Evolutionary conservation across 2,888 invertebrate species (phyloP).

Genomic region (Sarcophaga caerulescens): DNA sequence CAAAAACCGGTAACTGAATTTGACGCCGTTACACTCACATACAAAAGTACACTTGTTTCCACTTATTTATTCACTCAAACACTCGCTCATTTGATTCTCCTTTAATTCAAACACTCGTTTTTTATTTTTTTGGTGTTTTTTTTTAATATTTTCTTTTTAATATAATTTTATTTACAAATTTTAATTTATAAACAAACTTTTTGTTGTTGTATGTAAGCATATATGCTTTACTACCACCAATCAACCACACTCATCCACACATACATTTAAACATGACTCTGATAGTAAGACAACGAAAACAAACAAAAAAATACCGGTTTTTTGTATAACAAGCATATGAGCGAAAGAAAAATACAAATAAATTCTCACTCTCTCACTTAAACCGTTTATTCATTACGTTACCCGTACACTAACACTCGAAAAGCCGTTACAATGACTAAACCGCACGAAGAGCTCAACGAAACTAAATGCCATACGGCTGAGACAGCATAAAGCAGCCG

Average conservation of each 20-base stretch:
- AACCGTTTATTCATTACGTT: neutral
- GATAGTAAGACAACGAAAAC: neutral
- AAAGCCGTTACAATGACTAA: neutral
- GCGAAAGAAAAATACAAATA: neutral
- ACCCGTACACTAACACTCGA: neutral
- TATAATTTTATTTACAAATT: neutral
- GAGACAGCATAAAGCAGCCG: neutral
- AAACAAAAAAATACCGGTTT: neutral
- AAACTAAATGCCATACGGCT: neutral
- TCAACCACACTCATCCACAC: neutral
- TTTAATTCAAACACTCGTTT: neutral
- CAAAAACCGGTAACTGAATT: neutral
- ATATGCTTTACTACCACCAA: neutral
- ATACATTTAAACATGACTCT: neutral
- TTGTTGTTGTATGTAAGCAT: neutral
- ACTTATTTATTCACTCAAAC: neutral
- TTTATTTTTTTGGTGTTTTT: neutral
- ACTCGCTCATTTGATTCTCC: neutral
- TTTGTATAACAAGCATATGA: neutral
- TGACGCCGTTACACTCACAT: neutral
- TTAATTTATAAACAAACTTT: neutral
- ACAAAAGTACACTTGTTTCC: neutral
- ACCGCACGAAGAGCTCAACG: neutral
- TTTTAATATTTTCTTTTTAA: neutral
- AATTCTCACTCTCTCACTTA: neutral